Evolutionary conservation across 2,888 invertebrate genomes (phyloP), one percentile per base, ranked within the genome.

Genomic region (Lasioglossum figueresi): DNA sequence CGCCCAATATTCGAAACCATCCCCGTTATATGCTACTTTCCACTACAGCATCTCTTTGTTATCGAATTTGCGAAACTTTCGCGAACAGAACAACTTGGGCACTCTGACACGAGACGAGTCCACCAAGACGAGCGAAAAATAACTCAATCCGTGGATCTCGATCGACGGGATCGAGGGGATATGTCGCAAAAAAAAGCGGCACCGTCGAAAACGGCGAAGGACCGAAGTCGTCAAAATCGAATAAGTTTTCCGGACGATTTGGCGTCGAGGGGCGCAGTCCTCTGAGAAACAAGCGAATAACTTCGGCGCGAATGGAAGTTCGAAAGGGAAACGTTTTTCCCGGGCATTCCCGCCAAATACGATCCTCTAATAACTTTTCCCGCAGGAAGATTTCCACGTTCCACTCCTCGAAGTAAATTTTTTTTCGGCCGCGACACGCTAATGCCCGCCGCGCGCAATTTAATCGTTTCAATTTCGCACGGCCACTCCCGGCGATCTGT

Each of bases 381-480:
- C n/a, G 76, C 73, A 31, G 48, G 4, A 8, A 4, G 73, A 6
- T 14, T 68, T 40, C 56, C 23, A 14, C 31, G 27, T 37, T 66
- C 37, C 66, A 27, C 5, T 63, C 59, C 16, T 43, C 37, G 14
- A 76, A 45, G 70, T 82, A 75, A 56, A 76, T 84, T 79, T 72
- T 52, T 52, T 59, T 56, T 74, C 27, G 40, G 40, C 56, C 27
- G 31, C 48, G 66, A 34, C n/a, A 10, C 45, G 40, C 37, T 80
- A 84, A 85, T 71, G 80, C 48, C 59, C 4, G n/a, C n/a, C 56
- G 56, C 52, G 59, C 56, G 84, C 76, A 79, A 85, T 79, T 85
- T 84, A 79, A 80, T 84, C 48, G 63, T 70, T 70, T 80, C 79
- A 76, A 76, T 76, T 85, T 85, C 48, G 27, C 72, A 66, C 83